Evolutionary conservation across 1,140 invertebrate species (phyloP).

Genomic region (Phymastichus coffea): DNA sequence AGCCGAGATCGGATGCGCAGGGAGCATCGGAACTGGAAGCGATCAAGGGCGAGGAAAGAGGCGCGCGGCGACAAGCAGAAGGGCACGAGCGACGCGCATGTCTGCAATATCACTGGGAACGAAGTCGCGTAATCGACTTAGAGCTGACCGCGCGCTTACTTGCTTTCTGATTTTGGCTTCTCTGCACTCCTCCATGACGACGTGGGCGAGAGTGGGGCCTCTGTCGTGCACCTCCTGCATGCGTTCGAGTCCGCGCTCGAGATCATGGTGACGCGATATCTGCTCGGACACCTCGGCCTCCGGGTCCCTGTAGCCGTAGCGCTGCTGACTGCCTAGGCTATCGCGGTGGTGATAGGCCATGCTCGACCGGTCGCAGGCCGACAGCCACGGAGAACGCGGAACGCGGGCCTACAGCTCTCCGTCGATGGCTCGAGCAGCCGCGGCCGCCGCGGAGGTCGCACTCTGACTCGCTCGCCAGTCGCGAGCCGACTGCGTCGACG

Average conservation of each 20-base stretch:
- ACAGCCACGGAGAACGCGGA: not conserved
- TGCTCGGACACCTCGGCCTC: slow-evolving; percentile 2
- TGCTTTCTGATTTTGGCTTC: slow-evolving; percentile 25
- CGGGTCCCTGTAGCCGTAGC: too few relatives aligned
- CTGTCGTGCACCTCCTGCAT: not conserved
- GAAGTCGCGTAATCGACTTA: too few relatives aligned
- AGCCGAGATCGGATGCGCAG: too few relatives aligned
- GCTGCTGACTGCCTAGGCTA: not conserved
- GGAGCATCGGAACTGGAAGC: too few relatives aligned
- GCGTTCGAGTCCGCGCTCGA: slow-evolving; percentile 17
- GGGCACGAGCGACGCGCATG: too few relatives aligned
- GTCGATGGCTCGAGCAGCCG: too few relatives aligned
- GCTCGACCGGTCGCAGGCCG: not conserved
- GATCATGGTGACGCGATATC: slow-evolving; percentile 14
- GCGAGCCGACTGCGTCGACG: not conserved
- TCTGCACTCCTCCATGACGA: slow-evolving; percentile 24
- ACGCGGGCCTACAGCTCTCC: too few relatives aligned
- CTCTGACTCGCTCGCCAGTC: not conserved
- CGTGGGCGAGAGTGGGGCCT: slow-evolving; percentile 11
- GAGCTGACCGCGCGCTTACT: slow-evolving; percentile 2
- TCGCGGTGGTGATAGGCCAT: slow-evolving; percentile 1
- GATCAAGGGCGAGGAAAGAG: too few relatives aligned
- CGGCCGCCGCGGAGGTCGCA: not conserved
- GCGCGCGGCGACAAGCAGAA: too few relatives aligned
- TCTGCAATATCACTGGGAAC: too few relatives aligned